These are phyloP conservation scores for Lepisosteus osseus DNA, from an alignment of 2,113 vertebrate genomes.

Conservation along the genomic window DNA sequence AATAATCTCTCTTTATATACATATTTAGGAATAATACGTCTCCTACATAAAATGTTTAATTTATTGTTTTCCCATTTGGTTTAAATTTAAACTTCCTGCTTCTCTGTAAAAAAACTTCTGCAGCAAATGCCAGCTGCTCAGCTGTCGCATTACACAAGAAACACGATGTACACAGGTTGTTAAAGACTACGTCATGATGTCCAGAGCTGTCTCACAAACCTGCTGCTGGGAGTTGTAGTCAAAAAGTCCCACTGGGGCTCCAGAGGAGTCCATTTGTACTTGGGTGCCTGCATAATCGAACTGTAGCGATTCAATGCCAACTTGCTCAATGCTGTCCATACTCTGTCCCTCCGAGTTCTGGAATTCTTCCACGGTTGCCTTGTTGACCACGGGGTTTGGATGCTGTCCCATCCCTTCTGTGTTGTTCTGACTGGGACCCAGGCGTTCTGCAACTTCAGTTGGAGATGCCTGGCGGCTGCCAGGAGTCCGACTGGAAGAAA, in stretches of 20 bases:
- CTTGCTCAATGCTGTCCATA: constrained; percentile 93
- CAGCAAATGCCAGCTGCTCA: no score
- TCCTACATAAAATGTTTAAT: no score
- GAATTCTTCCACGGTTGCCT: constrained; percentile 86
- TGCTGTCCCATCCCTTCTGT: constrained; percentile 86
- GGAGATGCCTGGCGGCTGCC: constrained; percentile 94
- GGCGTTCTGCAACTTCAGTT: constrained; percentile 89
- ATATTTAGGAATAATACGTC: no score
- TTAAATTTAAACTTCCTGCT: no score
- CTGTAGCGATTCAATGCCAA: constrained; percentile 89
- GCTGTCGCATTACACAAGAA: background rate
- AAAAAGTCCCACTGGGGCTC: constrained; percentile 88
- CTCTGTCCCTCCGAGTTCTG: constrained; percentile 87
- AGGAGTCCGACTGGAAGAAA: constrained; percentile 76
- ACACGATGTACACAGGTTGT: background rate
- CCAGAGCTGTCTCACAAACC: constrained; percentile 62
- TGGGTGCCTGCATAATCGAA: constrained; percentile 96
- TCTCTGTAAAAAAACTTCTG: no score
- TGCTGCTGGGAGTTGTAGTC: constrained; percentile 97
- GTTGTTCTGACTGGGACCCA: constrained; percentile 79
- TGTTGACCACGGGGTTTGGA: constrained; percentile 77
- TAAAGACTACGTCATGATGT: background rate
- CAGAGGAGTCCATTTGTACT: constrained; percentile 94
- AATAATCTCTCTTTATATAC: no score
- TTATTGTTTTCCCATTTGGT: no score